Base-by-base conservation (phyloP, 2,113 vertebrate genomes). In the Bufo gargarizans region DNA sequence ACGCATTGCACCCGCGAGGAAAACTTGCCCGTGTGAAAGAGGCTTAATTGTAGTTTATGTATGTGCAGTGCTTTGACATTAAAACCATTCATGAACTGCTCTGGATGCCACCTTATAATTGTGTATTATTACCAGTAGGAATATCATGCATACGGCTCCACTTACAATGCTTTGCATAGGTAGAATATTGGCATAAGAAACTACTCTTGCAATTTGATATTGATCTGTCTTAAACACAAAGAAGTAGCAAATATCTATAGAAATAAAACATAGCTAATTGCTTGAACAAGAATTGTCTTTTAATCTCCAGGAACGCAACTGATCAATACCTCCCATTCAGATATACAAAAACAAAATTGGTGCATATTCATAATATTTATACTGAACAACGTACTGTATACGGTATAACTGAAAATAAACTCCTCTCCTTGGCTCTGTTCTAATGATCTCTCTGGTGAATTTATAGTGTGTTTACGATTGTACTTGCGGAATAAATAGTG, bases 251-350 rank as follows among this genome's bases (percentile, higher is more conserved):
- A 79, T 76, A 49, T n/a, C 20, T 69, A 19, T 69, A 7, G 20
- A 13, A 69, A 55, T 79, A 69, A 49, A 61, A 67, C n/a, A 67
- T 56, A 86, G 43, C 76, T 79, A 69, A 79, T 78, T 86, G 76
- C 85, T 86, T 33, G 20, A 22, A 78, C 59, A 86, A 86, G 56
- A 56, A 33, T 9, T 50, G 47, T 65, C 20, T 63, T 86, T 86
- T 33, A 79, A 69, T 45, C 45, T 67, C 33, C 85, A 55, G 4
- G 2, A 79, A 22, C 59, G 69, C 49, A 56, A 78, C 78, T 69
- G 53, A 86, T 86, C 85, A 79, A 86, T 86, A 67, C 11, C 14
- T 86, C 20, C 47, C 45, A 65, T 47, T 59, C 22, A 61, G 10
- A 71, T 78, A 33, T 86, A 69, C 56, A 61, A 19, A 6, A 61